Percentiles rank a stretch among this genome's conserved stretches.
Conservation (phyloP, 2,113 vertebrate species). For the Erythrocebus patas region DNA sequence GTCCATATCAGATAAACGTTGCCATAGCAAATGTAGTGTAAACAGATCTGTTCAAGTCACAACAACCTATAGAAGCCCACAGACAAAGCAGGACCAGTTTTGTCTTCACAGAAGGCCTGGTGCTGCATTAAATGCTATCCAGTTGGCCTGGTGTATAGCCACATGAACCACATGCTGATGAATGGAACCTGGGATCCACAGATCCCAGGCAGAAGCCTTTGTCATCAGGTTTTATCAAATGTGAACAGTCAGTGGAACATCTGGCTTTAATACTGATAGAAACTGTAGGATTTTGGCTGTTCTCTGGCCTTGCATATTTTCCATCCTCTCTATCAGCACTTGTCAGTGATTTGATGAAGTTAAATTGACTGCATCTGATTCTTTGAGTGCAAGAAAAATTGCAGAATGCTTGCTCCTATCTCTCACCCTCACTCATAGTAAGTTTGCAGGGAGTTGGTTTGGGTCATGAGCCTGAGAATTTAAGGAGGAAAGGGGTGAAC, state of each 20-base stretch:
- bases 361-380: constrained; percentile 86
- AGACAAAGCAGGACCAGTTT: constrained; percentile 54
- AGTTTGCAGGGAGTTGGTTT: constrained; percentile 8
- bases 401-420: constrained; percentile 10
- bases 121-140: constrained; percentile 55
- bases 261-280: constrained; percentile 87
- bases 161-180: not conserved
- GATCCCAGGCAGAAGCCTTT: constrained; percentile 82
- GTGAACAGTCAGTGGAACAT: constrained; percentile 87
- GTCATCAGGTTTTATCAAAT: constrained; percentile 87
- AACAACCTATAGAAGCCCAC: constrained; percentile 46
- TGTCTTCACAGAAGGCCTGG: not conserved
- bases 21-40: constrained; percentile 40
- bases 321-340: constrained; percentile 82
- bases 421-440: not conserved
- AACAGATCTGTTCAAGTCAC: constrained; percentile 71
- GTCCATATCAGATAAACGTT: constrained; percentile 73
- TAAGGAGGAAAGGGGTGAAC: not conserved
- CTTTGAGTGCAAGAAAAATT: constrained; percentile 77
- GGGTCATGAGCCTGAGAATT: not conserved
- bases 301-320: constrained; percentile 86
- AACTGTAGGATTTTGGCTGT: constrained; percentile 84
- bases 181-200: constrained; percentile 80
- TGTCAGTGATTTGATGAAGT: constrained; percentile 87
- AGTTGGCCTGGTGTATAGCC: constrained; percentile 69